Base-by-base conservation (phyloP, 2,113 vertebrate genomes). In the Myotis yumanensis region DNA sequence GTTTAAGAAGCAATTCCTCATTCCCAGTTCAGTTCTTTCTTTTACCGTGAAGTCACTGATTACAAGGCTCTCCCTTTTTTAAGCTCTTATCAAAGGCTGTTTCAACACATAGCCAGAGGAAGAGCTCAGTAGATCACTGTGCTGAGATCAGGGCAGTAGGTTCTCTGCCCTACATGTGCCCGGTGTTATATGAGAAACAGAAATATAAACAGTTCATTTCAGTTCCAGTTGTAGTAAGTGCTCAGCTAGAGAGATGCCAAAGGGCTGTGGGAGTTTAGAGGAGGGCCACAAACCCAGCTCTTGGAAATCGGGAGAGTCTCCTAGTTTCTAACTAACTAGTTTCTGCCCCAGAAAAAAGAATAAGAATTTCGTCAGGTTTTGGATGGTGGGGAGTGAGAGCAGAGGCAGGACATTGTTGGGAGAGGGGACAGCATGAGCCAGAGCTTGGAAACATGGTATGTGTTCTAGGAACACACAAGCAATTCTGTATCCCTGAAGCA, bases 1-100 rank as follows among this genome's bases (percentile, higher is more conserved):
- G 17, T 84, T 80, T 88, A 83, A 83, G 66, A 93, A 95, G 28
- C 66, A 64, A 28, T 76, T 93, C 14, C 91, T 89, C 16, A 89
- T 46, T 76, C 75, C 46, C 40, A 75, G 4, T 92, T 94, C 16
- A 43, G 12, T 89, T 90, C 35, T 52, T 86, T 37, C 51, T 73
- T 90, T 86, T n/a, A n/a, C 51, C 57, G 54, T 3, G 20, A 86
- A 69, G 18, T 94, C 51, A 71, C 28, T 94, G 77, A 86, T 81
- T 90, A 43, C 30, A 32, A 14, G n/a, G 32, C 69, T 84, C 25
- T 90, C 5, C 32, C 32, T 68, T 88, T 92, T 79, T 11, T 46
- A 88, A 82, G 17, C 23, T 54, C n/a, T 81, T 66, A 66, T 30
- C 35, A 35, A 80, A 75, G 79, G 23, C 90, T 28, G 17, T 88